A percentile compares a stretch with the other conserved stretches of the same genome.
Conservation (phyloP, 2,888 invertebrate genomes). For the Cantharis nigra region DNA sequence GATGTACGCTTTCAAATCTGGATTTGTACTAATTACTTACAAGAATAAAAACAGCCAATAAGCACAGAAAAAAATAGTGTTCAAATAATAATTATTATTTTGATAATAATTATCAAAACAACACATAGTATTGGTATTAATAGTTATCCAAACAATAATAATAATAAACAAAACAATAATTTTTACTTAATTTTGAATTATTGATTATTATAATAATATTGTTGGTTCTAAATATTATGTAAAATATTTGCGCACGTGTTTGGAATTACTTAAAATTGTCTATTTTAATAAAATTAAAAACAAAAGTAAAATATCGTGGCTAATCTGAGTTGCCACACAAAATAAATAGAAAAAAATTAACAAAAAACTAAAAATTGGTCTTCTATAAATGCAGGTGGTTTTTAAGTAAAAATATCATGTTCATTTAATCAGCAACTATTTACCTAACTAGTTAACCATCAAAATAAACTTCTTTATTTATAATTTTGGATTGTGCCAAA, state of each 20-base stretch:
- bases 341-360: not conserved
- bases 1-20: not conserved
- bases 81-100: too few species aligned
- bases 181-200: too few species aligned
- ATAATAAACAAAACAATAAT: too few species aligned
- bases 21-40: not conserved
- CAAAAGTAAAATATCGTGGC: not conserved
- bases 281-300: not conserved
- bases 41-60: not conserved
- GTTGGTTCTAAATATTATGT: too few species aligned
- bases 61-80: not conserved
- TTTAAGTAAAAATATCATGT: not conserved
- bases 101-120: too few species aligned
- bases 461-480: not conserved
- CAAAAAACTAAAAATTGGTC: not conserved
- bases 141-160: too few species aligned
- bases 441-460: not conserved
- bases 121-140: not conserved
- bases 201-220: too few species aligned
- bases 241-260: not conserved
- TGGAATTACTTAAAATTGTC: not conserved
- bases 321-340: not conserved
- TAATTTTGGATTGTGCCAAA: not conserved
- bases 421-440: not conserved
- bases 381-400: not conserved